Base-by-base conservation (phyloP, 1,140 invertebrate species). In the Thaumatotibia leucotreta region DNA sequence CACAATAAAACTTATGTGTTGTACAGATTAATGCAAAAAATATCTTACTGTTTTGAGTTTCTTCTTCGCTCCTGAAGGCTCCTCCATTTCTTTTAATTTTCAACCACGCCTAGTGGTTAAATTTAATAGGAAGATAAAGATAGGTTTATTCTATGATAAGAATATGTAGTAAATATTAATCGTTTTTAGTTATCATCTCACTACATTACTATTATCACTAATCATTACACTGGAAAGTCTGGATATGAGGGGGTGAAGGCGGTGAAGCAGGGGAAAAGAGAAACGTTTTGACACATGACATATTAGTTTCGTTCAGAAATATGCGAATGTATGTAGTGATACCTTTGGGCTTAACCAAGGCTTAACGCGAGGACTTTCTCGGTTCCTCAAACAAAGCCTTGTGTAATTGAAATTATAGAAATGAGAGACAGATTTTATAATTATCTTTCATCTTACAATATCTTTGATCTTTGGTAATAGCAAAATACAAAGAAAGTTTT, bases 21-120 rank as follows among this genome's bases (percentile, higher is more conserved):
- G 9, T 45, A 45, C 39, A 45, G 9, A 4, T 20, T 14, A 35
- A 20, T 45, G 14, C 8, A 45, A 20, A 27, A 20, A n/a, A n/a
- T 49, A 63, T 83, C 83, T 83, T 73, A 89, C 86, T 29, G 79
- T 80, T 83, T 89, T 89, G 9, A 88, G 75, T 72, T 89, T 89
- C 72, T 89, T 89, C 70, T 81, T 89, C 5, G 86, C 80, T 75
- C 79, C 82, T 1, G 84, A 89, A 62, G 83, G 80, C 71, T 74
- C 84, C n/a, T 89, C 86, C 86, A 89, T 87, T 64, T 68, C 70
- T 32, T 5, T n/a, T 14, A 39, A n/a, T 27, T 14, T 17, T 27
- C 5, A 49, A n/a, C n/a, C 61, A 39, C 32, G 2, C 29, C 17
- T 31, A 33, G 10, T 17, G 11, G 14, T 22, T 35, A 1, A 33